Evolutionary conservation across 92 coral and sea anemone genomes (phyloP).

Genomic region (Phymanthus crucifer): DNA sequence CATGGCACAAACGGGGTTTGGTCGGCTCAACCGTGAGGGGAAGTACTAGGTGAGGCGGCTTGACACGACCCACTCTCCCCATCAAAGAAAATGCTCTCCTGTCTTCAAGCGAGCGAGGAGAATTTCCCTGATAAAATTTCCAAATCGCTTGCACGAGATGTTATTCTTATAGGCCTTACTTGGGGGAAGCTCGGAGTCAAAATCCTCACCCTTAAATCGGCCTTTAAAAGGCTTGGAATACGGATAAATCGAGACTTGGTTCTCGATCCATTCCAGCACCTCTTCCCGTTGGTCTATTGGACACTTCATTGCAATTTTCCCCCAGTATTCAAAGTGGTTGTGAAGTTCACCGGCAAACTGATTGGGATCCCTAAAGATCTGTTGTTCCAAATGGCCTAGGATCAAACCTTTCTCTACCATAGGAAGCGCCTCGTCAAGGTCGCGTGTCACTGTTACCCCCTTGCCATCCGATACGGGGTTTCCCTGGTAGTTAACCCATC

Average conservation of each 20-base stretch:
- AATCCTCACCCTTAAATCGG: slow-evolving; percentile 20
- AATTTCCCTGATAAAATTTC: slow-evolving; percentile 17
- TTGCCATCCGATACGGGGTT: too few species aligned
- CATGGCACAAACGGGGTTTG: slow-evolving; percentile 40
- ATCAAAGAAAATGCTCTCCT: slow-evolving; percentile 37
- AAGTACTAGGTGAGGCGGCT: slow-evolving; percentile 38
- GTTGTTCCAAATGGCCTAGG: too few species aligned
- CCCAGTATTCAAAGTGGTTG: too few species aligned
- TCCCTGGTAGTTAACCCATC: too few species aligned
- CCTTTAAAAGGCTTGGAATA: slow-evolving; percentile 35
- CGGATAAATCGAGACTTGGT: slow-evolving; percentile 37
- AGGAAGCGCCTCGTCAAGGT: too few species aligned
- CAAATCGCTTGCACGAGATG: slow-evolving; percentile 35
- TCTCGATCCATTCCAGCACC: too few species aligned
- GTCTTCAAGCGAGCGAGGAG: slow-evolving; percentile 18
- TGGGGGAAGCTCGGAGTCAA: slow-evolving; percentile 35
- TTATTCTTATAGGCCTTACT: slow-evolving; percentile 23
- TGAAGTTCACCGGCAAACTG: too few species aligned
- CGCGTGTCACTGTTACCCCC: too few species aligned
- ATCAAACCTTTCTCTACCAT: too few species aligned
- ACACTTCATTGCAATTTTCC: too few species aligned
- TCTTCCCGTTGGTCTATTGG: too few species aligned
- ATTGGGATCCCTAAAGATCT: too few species aligned
- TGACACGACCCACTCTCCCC: slow-evolving; percentile 36
- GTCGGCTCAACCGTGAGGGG: slow-evolving; percentile 49